phyloP scores from a whole-genome alignment of 2,113 vertebrate species.

The Bos indicus region DNA sequence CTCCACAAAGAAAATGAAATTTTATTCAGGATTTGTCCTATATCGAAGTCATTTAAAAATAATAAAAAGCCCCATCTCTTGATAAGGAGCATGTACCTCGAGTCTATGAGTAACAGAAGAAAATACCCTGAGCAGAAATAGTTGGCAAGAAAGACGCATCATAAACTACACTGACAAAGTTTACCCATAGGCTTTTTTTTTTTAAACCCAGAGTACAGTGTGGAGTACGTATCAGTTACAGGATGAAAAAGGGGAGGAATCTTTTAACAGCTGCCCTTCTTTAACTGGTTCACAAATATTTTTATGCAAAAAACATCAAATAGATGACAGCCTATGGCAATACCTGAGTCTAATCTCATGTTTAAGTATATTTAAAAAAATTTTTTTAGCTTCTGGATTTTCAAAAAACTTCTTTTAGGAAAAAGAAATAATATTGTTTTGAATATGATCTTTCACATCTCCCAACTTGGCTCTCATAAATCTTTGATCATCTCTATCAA shows the following conservation, averaged over 20 bases:
- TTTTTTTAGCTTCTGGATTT: background rate
- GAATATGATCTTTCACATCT: background rate
- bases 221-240: slow-evolving; percentile 16
- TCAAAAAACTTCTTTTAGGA: background rate
- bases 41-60: background rate
- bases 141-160: background rate
- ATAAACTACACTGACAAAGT: slow-evolving; percentile 27
- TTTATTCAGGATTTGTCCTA: background rate
- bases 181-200: background rate
- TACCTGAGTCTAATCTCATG: slow-evolving; percentile 61
- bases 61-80: background rate
- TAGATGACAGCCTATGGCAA: slow-evolving; percentile 42
- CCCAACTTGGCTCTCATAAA: background rate
- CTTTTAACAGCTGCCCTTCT: slow-evolving; percentile 31
- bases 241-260: background rate
- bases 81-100: background rate
- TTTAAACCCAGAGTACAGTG: background rate
- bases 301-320: slow-evolving; percentile 57
- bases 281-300: slow-evolving; percentile 47
- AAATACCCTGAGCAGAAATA: background rate
- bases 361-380: slow-evolving; percentile 38
- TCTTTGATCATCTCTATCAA: background rate
- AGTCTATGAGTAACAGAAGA: background rate
- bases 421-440: background rate
- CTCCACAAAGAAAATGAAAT: background rate